Evolutionary conservation across 2,888 invertebrate genomes (phyloP).

Genomic region (Cylloceria caligata): DNA sequence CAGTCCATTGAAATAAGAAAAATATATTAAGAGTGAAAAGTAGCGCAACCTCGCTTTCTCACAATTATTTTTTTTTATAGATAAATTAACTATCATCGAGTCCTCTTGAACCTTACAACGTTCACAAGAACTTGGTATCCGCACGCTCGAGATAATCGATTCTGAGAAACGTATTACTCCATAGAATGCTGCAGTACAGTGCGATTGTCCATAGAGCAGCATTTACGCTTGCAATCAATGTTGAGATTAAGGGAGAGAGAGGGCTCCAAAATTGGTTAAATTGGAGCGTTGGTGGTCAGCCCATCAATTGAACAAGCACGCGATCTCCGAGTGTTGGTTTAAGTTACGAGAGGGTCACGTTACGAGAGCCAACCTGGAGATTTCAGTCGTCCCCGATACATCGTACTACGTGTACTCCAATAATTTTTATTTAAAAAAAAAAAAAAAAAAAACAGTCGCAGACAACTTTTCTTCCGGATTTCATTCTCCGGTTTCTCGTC

Average conservation of each 20-base stretch:
- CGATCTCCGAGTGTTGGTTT: slow-evolving; percentile 16
- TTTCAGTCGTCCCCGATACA: slow-evolving; percentile 6
- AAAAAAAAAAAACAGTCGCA: not conserved
- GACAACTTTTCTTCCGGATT: not conserved
- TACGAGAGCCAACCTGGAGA: not conserved
- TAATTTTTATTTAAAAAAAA: not conserved
- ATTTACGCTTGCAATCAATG: not conserved
- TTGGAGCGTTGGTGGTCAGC: slow-evolving; percentile 15
- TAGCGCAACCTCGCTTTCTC: not conserved
- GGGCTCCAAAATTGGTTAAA: slow-evolving; percentile 36
- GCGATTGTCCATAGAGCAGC: not conserved
- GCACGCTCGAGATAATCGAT: not conserved
- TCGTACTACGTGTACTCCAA: not conserved
- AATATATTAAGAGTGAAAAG: not conserved
- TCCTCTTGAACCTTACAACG: slow-evolving; percentile 2
- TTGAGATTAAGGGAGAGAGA: not conserved
- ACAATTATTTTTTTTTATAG: not conserved
- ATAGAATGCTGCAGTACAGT: not conserved
- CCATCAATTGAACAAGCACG: slow-evolving; percentile 26
- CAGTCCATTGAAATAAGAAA: not conserved
- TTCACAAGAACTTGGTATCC: not conserved
- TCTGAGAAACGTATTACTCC: slow-evolving; percentile 4
- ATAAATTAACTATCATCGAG: not conserved
- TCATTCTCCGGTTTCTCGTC: not conserved
- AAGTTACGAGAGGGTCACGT: not conserved